These are phyloP conservation scores for Pantherophis vulpinus DNA, from an alignment of 2,797 vertebrate species.

Conservation along the genomic window DNA sequence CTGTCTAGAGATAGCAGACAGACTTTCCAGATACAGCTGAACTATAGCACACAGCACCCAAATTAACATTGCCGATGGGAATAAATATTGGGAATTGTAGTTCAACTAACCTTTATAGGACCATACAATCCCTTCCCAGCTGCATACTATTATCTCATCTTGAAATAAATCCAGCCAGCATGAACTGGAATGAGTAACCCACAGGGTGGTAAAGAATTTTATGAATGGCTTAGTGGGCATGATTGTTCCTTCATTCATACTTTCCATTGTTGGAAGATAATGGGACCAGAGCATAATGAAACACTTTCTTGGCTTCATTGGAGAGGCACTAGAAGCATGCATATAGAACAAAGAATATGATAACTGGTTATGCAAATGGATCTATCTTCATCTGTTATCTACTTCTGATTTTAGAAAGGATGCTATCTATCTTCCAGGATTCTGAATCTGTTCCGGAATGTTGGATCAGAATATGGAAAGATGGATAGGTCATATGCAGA, in stretches of 20 bases:
- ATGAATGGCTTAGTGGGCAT: background rate
- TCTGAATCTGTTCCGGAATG: background rate
- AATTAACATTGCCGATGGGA: background rate
- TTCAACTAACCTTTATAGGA: background rate
- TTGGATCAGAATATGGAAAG: background rate
- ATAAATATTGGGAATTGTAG: background rate
- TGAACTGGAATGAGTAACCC: background rate
- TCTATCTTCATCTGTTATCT: background rate
- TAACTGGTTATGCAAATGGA: background rate
- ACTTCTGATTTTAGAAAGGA: background rate
- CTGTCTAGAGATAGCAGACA: background rate
- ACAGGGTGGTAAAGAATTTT: background rate
- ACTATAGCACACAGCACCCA: background rate
- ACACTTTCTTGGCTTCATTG: background rate
- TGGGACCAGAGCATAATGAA: background rate
- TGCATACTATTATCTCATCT: background rate
- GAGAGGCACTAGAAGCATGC: background rate
- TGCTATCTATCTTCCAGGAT: background rate
- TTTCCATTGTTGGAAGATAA: background rate
- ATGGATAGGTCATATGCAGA: background rate
- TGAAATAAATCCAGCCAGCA: background rate
- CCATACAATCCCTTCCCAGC: background rate
- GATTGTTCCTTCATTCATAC: background rate
- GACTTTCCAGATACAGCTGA: background rate
- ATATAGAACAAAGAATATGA: background rate